A percentile compares a stretch with the other conserved stretches of the same genome.
Evolutionary conservation across 2,888 invertebrate genomes (phyloP).

Genomic region (Euplexia lucipara): DNA sequence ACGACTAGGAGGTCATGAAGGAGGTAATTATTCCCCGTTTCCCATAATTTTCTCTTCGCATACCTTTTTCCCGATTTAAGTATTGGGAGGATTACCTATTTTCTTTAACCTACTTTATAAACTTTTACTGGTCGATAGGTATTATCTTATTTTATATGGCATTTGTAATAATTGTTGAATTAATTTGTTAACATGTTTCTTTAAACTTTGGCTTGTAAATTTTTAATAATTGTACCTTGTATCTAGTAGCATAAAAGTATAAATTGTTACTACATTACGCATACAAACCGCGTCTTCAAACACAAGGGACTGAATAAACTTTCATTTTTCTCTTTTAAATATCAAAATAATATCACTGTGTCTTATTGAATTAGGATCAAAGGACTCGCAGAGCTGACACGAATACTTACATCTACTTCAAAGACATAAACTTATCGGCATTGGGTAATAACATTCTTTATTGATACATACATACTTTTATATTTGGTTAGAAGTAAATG

Average conservation of each 20-base stretch:
- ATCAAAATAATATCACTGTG: not conserved
- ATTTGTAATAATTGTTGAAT: too few relatives aligned
- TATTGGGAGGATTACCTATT: too few relatives aligned
- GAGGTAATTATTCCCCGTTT: not conserved
- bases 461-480: not conserved
- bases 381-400: not conserved
- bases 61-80: not conserved
- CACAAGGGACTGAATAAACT: not conserved
- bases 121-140: too few relatives aligned
- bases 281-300: not conserved
- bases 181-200: too few relatives aligned
- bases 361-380: conserved; percentile 33
- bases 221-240: too few relatives aligned
- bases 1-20: not conserved
- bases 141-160: too few relatives aligned
- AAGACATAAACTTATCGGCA: conserved; percentile 15
- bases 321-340: conserved; percentile 14
- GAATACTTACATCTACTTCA: conserved; percentile 1
- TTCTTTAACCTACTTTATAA: too few relatives aligned
- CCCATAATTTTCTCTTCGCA: not conserved
- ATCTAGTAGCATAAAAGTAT: not conserved
- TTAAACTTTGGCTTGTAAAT: too few relatives aligned
- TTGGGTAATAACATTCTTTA: not conserved
- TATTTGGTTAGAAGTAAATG: not conserved
- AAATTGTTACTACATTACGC: not conserved